Base-by-base conservation (phyloP, 2,888 invertebrate species). In the Lasioglossum pauxillum region DNA sequence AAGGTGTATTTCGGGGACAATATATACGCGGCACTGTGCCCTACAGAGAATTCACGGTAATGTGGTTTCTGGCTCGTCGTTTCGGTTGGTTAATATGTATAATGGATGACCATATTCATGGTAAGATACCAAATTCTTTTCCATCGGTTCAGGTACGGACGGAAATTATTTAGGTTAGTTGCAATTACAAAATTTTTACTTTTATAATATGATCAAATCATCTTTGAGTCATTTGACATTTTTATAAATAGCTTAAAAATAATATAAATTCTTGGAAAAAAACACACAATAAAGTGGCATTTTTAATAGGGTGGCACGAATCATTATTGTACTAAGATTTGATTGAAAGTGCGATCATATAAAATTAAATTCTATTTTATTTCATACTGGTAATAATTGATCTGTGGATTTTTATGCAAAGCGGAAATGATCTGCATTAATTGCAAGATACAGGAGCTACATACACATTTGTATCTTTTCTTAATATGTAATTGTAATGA, bases 11-110 rank as follows among this genome's bases (percentile, higher is more conserved):
- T 60, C 73, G 73, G 41, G 57, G 69, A 85, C 78, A 82, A 38
- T 69, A 85, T 85, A 78, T 82, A 80, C 41, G 85, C 67, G 85
- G 80, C 75, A 78, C 44, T 57, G 14, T n/a, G 38, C 31, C 35
- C 44, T 49, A 67, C 57, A 10, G 46, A 76, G 73, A 74, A 85
- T 82, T 87, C 72, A 27, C 80, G 16, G 75, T 82, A 78, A 72
- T 77, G 38, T 67, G 77, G 67, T 82, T 82, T 78, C 78, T 53
- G 78, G 57, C 41, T 53, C 12, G 31, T 60, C 41, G 73, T 75
- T 87, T 84, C 72, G 41, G 60, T 72, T 53, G 78, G 71, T 72
- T 75, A 75, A 77, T 16, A 57, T 57, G 57, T 57, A 69, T 41
- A 72, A 78, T 64, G 44, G 31, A 60, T 35, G 53, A 53, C 31